Percentiles rank a stretch among this genome's conserved stretches.
Conservation (phyloP, 1,140 invertebrate species). For the Drosophila quadrilineata region DNA sequence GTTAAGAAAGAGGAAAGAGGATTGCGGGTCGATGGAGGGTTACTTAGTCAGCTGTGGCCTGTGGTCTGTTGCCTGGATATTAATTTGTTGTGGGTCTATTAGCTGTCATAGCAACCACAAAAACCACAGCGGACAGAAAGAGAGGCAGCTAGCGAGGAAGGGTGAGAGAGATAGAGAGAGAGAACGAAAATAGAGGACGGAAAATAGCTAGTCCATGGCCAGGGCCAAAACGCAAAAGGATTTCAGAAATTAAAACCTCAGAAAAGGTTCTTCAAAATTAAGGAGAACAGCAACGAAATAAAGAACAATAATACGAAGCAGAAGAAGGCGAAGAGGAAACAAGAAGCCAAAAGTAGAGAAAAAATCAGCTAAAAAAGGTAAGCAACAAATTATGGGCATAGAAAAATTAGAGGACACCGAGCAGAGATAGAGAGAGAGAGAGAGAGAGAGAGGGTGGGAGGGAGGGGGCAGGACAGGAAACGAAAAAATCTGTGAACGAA, state of each 20-base stretch:
- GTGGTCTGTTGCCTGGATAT: background rate
- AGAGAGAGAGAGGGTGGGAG: constrained; percentile 1
- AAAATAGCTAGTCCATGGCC: constrained; percentile 1
- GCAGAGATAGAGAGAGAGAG: constrained; percentile 8
- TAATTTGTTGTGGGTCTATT: constrained; percentile 31
- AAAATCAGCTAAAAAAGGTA: constrained; percentile 37
- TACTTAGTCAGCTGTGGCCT: constrained; percentile 25
- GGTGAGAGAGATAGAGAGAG: background rate
- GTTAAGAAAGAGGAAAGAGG: too few species aligned
- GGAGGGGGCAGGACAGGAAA: background rate
- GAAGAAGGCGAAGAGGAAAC: background rate
- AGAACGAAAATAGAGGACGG: background rate
- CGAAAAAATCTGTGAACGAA: too few species aligned
- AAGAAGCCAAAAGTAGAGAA: background rate
- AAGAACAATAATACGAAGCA: constrained; percentile 3
- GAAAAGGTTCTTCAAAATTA: constrained; percentile 18
- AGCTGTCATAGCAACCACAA: constrained; percentile 27
- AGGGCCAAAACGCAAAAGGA: constrained; percentile 39
- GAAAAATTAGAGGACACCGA: constrained; percentile 67
- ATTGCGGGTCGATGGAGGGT: too few species aligned
- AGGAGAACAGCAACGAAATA: constrained; percentile 2
- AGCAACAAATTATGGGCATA: constrained; percentile 72
- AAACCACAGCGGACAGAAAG: background rate
- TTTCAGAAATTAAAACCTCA: constrained; percentile 64
- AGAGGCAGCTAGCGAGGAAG: background rate